Conservation (phyloP, 2,113 vertebrate species). For the Ornithorhynchus anatinus region DNA sequence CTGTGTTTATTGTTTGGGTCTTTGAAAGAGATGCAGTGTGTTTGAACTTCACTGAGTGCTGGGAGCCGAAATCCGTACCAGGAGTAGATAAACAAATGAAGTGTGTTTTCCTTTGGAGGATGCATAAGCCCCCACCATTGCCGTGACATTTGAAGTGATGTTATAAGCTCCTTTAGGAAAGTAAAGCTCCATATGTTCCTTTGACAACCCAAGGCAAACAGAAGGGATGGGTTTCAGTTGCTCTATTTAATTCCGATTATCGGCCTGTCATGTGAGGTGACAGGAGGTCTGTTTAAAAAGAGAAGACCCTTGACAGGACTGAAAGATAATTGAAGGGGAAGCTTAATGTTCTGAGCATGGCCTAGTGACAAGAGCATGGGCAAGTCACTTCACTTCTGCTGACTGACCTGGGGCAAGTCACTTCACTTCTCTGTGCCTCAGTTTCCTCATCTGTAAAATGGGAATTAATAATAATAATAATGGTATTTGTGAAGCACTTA, state of each 20-base stretch:
- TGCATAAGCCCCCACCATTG: conserved; percentile 6
- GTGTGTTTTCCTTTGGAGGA: conserved; percentile 21
- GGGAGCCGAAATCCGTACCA: not conserved
- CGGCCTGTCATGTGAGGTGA: not conserved
- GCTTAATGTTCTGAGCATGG: too few relatives aligned
- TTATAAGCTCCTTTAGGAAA: conserved; percentile 33
- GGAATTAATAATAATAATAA: too few relatives aligned
- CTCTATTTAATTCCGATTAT: not conserved
- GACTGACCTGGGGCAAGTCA: too few relatives aligned
- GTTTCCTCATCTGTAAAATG: too few relatives aligned
- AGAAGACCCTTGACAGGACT: conserved; percentile 34
- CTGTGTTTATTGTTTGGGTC: not conserved
- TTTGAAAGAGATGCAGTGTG: not conserved
- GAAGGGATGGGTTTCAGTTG: conserved; percentile 6
- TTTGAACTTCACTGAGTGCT: not conserved
- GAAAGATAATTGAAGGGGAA: too few relatives aligned
- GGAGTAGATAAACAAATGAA: not conserved
- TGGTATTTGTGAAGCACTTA: too few relatives aligned
- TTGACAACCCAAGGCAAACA: conserved; percentile 32
- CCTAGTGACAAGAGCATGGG: too few relatives aligned
- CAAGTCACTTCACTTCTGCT: too few relatives aligned
- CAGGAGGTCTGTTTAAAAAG: conserved; percentile 29
- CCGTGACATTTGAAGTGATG: not conserved
- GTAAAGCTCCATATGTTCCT: conserved; percentile 8
- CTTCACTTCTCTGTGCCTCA: too few relatives aligned